Evolutionary conservation across 2,113 vertebrate species (phyloP).

Genomic region (Anser cygnoides): DNA sequence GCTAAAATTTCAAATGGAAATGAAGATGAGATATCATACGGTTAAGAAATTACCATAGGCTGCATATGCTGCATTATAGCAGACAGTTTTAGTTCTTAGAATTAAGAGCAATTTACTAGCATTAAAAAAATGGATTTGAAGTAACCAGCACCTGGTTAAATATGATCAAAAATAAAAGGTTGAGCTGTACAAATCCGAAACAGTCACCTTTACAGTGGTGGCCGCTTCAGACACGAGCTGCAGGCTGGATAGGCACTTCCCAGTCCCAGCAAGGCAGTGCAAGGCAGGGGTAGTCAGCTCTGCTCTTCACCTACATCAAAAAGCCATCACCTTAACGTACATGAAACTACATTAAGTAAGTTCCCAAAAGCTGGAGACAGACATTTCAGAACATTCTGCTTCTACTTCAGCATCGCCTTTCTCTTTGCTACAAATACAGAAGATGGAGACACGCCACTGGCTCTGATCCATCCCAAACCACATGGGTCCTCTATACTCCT

Average conservation of each 20-base stretch:
- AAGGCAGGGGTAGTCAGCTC: fast-evolving
- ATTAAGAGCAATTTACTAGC: neutral
- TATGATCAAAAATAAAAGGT: neutral
- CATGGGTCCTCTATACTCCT: neutral
- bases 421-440: neutral
- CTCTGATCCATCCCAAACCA: constrained; percentile 7
- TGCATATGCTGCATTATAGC: neutral
- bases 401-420: neutral
- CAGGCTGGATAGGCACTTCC: neutral
- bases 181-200: neutral
- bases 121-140: neutral
- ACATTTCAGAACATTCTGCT: neutral
- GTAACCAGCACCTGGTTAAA: fast-evolving
- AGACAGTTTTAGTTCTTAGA: neutral
- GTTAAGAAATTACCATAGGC: neutral
- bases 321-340: neutral
- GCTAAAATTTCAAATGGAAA: neutral
- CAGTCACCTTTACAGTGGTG: neutral
- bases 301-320: neutral
- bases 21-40: neutral
- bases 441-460: neutral
- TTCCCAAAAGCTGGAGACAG: neutral
- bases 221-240: neutral
- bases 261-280: neutral
- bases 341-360: neutral